These are phyloP conservation scores for Lepilemur ruficaudatus DNA, from an alignment of 2,797 vertebrate genomes.

Conservation along the genomic window DNA sequence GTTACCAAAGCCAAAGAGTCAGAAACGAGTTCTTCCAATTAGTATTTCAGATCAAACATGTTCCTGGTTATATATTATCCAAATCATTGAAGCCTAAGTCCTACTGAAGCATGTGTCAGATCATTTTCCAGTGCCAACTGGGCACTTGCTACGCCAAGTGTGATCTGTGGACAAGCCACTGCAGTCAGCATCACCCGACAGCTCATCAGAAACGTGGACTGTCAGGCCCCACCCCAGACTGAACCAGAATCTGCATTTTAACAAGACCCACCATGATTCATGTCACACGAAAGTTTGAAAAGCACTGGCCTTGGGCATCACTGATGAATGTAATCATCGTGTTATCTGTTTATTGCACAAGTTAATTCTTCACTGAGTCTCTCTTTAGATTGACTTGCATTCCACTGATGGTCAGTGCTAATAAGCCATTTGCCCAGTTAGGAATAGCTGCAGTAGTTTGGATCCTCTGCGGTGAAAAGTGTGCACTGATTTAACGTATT, in stretches of 20 bases:
- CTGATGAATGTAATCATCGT: not conserved
- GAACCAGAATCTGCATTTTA: not conserved
- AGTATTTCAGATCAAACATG: not conserved
- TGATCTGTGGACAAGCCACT: not conserved
- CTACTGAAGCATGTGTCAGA: not conserved
- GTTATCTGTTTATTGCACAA: not conserved
- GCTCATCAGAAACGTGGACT: not conserved
- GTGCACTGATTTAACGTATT: not conserved
- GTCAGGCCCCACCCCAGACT: not conserved
- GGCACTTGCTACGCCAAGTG: not conserved
- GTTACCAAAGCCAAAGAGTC: constrained; percentile 5
- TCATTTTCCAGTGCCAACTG: not conserved
- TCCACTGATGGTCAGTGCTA: not conserved
- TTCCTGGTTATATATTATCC: not conserved
- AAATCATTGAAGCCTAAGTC: not conserved
- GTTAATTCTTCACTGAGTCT: not conserved
- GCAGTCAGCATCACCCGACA: not conserved
- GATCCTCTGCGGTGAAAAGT: not conserved
- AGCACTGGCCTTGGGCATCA: not conserved
- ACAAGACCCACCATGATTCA: not conserved
- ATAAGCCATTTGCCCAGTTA: not conserved
- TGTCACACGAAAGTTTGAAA: not conserved
- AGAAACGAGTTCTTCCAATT: constrained; percentile 21
- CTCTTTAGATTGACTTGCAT: not conserved
- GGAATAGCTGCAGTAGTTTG: not conserved